Evolutionary conservation across 1,140 invertebrate species (phyloP), one percentile per base, ranked within the genome.

Genomic region (Papilio aristodemus): DNA sequence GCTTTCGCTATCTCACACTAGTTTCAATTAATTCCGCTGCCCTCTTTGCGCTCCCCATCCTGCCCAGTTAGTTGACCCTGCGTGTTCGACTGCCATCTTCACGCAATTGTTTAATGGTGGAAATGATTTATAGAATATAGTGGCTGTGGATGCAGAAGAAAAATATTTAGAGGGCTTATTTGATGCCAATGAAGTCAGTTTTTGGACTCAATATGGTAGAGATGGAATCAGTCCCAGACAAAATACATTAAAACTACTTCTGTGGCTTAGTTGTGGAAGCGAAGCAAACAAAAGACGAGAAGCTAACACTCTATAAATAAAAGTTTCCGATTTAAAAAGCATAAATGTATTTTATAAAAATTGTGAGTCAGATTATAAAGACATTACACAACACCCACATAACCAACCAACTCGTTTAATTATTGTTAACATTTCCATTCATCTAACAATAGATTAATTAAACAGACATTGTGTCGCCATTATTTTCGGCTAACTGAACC

Each of bases 51-150:
- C 60, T 68, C 71, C 71, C 73, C 73, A 78, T 78, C 76, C 76
- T 78, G 71, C 57, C 13, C 39, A 73, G 76, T 78, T 78, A 71
- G 76, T 75, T 78, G 76, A 78, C 77, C 74, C 60, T 59, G 50
- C 39, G 57, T 19, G 46, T 54, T 22, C 2, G 6, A 54, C 19
- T 25, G 19, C 10, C 46, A 54, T 54, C 17, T 46, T 9, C 43
- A 46, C 43, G 17, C 17, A 46, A 19, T 46, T 4, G 17, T 41
- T n/a, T n/a, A n/a, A n/a, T n/a, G n/a, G n/a, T 41, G 7, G 11
- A 41, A n/a, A n/a, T 46, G 1, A 14, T 9, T 17, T 22, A 13
- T 22, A 17, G n/a, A 17, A 54, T 25, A 46, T 46, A 17, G 14
- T 46, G 46, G 46, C 22, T 11, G 46, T 17, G 2, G 19, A 9